Base-by-base conservation (phyloP, 2,113 vertebrate species). In the Gallinago undulata region DNA sequence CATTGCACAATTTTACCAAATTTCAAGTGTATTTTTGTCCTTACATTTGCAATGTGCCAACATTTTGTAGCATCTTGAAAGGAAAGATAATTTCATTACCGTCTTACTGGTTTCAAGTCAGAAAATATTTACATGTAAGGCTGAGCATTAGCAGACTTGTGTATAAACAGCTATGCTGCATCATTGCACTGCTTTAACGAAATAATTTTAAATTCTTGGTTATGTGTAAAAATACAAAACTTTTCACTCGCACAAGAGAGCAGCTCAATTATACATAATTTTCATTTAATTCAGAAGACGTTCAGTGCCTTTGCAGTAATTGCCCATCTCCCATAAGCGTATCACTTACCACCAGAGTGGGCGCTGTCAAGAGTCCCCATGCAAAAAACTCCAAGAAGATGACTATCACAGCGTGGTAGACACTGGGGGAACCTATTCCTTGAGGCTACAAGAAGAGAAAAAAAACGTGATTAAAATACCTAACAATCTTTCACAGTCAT, bases 301-400 rank as follows among this genome's bases (percentile, higher is more conserved):
- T 43, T 77, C 30, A 33, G 31, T 35, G 37, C 41, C 81, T 82
- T 39, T 67, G 31, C 70, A 85, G n/a, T 19, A 70, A 55, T 2
- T 33, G 48, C 12, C 19, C 22, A 37, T 22, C 7, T 84, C 69
- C 43, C 23, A n/a, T 1, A 60, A 1, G 1, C 7, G 8, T 17
- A 64, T 45, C 86, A 97, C 98, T 98, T 98, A 99, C 99, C 98
- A 98, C 98, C 81, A 99, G 96, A 10, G 99, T 99, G 47, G 99
- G 99, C 9, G 99, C 98, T 28, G 99, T 99, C 93, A 99, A 79
- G 70, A 99, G 97, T 93, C 99, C 99, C 99, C 99, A 99, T 4
- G 99, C 99, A 95, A 99, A 99, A 91, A 99, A 99, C 92, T 99
- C 99, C 98, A 99, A 95, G 96, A 99, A 99, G 97, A 99, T 99